phyloP scores from a whole-genome alignment of 2,888 invertebrate species.

The Caenorhabditis angaria region DNA sequence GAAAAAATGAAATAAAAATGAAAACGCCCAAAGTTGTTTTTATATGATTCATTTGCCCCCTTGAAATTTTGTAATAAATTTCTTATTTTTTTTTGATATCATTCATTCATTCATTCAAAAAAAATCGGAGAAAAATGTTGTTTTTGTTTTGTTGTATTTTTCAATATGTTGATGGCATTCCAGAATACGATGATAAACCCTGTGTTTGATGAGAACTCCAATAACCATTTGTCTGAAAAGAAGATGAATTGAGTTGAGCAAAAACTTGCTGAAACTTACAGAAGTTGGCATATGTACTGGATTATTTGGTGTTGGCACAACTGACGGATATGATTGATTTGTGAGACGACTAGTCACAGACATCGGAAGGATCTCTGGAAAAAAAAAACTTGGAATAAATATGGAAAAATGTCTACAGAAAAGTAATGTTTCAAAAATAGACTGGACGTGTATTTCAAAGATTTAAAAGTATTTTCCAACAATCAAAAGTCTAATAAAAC shows the following conservation, averaged over 20 bases:
- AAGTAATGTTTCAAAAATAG: no score
- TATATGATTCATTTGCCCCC: neutral
- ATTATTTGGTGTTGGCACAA: slow-evolving; percentile 21
- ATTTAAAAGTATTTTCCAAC: neutral
- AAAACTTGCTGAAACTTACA: neutral
- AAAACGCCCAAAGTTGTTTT: neutral
- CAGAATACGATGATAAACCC: slow-evolving; percentile 25
- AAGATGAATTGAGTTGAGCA: neutral
- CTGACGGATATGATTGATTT: slow-evolving; percentile 20
- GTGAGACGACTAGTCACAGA: slow-evolving; percentile 19
- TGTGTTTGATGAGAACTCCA: slow-evolving; percentile 29
- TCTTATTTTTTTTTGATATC: no score
- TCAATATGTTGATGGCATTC: slow-evolving; percentile 41
- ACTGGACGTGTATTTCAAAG: no score
- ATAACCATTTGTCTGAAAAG: slow-evolving; percentile 21
- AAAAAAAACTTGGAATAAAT: no score
- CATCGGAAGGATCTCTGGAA: slow-evolving; percentile 30
- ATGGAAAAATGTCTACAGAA: no score
- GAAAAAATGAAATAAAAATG: neutral
- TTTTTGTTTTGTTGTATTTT: slow-evolving; percentile 7
- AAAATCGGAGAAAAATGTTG: neutral
- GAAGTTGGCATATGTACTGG: slow-evolving; percentile 25
- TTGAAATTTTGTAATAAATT: neutral
- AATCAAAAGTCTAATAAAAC: neutral
- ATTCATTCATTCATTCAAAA: no score